phyloP scores from a whole-genome alignment of 2,113 vertebrate genomes.

The Sphaerodactylus townsendi region DNA sequence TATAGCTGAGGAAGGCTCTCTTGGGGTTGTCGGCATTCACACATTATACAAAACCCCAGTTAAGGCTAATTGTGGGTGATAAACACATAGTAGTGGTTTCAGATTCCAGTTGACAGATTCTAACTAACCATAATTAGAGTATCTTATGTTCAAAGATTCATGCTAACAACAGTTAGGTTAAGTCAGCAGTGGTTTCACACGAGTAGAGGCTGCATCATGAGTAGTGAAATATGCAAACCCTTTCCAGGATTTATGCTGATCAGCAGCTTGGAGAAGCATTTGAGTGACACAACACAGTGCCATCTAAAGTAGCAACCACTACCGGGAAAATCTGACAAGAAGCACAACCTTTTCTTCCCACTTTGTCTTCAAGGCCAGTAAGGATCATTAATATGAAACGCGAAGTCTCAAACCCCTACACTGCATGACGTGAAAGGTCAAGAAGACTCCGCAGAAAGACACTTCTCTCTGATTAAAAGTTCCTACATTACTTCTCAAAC shows the following conservation, averaged over 20 bases:
- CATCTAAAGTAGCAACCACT: background rate
- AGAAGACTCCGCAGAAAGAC: background rate
- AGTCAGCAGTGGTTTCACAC: too few species aligned
- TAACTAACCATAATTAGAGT: too few species aligned
- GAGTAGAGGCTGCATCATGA: background rate
- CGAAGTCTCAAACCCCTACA: background rate
- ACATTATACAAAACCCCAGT: too few species aligned
- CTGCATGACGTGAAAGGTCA: background rate
- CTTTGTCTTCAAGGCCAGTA: background rate
- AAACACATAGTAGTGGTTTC: too few species aligned
- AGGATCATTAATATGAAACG: background rate
- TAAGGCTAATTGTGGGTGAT: too few species aligned
- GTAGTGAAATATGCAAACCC: background rate
- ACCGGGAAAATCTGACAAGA: background rate
- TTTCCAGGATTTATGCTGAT: background rate
- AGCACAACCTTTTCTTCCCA: background rate
- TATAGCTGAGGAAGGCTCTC: too few species aligned
- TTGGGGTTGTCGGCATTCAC: too few species aligned
- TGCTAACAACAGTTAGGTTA: too few species aligned
- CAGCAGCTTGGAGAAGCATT: background rate
- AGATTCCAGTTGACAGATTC: too few species aligned
- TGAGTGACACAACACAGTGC: background rate
- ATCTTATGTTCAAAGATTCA: too few species aligned
- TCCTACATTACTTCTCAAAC: background rate
- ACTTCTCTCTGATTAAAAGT: constrained; percentile 10